Evolutionary conservation across 92 coral and sea anemone genomes (phyloP).

Genomic region (Parazoanthus atlanticus): DNA sequence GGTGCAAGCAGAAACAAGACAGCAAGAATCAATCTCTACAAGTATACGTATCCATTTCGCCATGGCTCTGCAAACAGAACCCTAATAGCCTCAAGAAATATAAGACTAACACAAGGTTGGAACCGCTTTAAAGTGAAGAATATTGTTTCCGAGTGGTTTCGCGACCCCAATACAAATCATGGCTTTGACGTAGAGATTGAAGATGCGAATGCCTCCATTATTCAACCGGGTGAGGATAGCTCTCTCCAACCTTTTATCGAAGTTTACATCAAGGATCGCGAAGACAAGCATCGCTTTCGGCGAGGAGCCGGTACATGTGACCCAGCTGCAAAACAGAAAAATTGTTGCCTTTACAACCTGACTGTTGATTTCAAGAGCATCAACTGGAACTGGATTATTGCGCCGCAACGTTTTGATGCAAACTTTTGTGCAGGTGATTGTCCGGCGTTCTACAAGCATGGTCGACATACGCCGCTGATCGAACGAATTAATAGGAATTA

Average conservation of each 20-base stretch:
- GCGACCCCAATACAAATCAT: slow-evolving; percentile 43
- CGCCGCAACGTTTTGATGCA: slow-evolving; percentile 60
- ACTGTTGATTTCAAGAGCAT: slow-evolving; percentile 49
- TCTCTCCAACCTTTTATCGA: slow-evolving; percentile 57
- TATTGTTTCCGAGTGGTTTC: slow-evolving; percentile 52
- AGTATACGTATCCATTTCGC: slow-evolving; percentile 36
- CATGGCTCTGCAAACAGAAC: slow-evolving; percentile 43
- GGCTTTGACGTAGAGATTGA: slow-evolving; percentile 62
- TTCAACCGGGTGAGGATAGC: slow-evolving; percentile 36
- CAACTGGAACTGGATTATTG: slow-evolving; percentile 65
- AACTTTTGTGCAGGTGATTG: slow-evolving; percentile 60
- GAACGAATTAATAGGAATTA: slow-evolving; percentile 16
- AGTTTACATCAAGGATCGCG: slow-evolving; percentile 45
- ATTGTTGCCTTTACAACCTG: slow-evolving; percentile 54
- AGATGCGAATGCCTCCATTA: slow-evolving; percentile 6
- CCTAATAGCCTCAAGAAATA: slow-evolving; percentile 43
- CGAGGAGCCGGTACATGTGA: slow-evolving; percentile 42
- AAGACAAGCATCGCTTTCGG: slow-evolving; percentile 37
- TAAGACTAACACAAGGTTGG: slow-evolving; percentile 39
- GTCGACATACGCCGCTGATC: slow-evolving; percentile 45
- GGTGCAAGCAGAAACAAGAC: slow-evolving; percentile 1
- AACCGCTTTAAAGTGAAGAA: slow-evolving; percentile 52
- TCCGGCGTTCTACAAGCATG: slow-evolving; percentile 22
- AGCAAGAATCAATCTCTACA: slow-evolving; percentile 46
- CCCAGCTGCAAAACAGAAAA: slow-evolving; percentile 32